Base-by-base conservation (phyloP, 2,888 invertebrate genomes). In the Platynereis dumerilii region DNA sequence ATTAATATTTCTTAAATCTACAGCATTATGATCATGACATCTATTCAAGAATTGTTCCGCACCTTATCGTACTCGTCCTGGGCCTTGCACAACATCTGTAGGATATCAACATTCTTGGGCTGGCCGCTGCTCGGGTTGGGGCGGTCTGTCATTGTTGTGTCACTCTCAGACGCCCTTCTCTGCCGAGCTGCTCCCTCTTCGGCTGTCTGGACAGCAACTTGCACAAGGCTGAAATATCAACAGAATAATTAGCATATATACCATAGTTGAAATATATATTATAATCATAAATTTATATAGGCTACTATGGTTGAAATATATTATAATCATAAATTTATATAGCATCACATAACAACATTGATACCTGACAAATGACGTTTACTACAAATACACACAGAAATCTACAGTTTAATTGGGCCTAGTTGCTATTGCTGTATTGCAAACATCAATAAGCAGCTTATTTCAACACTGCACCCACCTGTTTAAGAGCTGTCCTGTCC, bases 61-160 rank as follows among this genome's bases (percentile, higher is more conserved):
- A 74, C 76, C 74, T 81, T 90, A 81, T 92, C 91, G 81, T 91
- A 93, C 80, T 93, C 92, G 80, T 93, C 91, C 80, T 94, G 94
- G 3, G 95, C 95, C 84, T 92, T 92, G 64, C 91, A 91, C 68
- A 95, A 86, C 92, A 95, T 92, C 78, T 91, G 91, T 81, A 93
- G 91, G 57, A 86, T 86, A 72, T 86, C 85, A 34, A 85, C 83
- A 48, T 69, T 67, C 42, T 64, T 65, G 20, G 45, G 52, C 56
- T 39, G 28, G 20, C 24, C 24, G 34, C 27, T 15, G 22, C 39
- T 20, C 28, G 56, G 56, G 20, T 5, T 39, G 7, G 61, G 61
- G 22, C 45, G 42, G 22, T 62, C 62, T 27, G 56, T 64, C 22
- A 57, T 39, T 70, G 70, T 69, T 34, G 68, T 71, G 64, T 78